phyloP scores from a whole-genome alignment of 2,797 vertebrate genomes.

The Echeneis naucrates region DNA sequence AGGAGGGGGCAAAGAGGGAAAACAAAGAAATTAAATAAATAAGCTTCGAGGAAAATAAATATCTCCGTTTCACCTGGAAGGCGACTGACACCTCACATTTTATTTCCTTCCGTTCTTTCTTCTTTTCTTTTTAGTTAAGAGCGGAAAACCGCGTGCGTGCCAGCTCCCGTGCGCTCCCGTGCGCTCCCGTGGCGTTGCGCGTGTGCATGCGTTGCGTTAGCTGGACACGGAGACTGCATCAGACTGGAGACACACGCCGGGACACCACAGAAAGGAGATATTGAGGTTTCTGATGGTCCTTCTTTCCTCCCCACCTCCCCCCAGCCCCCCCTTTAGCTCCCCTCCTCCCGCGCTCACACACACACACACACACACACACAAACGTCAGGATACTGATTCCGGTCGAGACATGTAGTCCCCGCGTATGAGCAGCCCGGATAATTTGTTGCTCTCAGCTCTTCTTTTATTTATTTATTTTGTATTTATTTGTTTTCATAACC shows the following conservation, averaged over 20 bases:
- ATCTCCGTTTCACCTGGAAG: constrained; percentile 47
- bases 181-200: constrained; percentile 12
- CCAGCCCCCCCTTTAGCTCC: constrained; percentile 9
- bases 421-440: constrained; percentile 53
- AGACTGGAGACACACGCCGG: constrained; percentile 78
- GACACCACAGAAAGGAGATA: constrained; percentile 74
- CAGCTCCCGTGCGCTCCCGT: constrained; percentile 4
- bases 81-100: constrained; percentile 65
- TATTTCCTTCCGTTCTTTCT: too few relatives aligned
- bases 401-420: constrained; percentile 70
- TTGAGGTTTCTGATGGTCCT: constrained; percentile 64
- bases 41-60: constrained; percentile 52
- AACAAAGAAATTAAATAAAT: constrained; percentile 50
- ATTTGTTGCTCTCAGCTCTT: constrained; percentile 61
- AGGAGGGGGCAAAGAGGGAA: background rate
- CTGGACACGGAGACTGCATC: constrained; percentile 83
- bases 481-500: constrained; percentile 36
- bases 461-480: too few relatives aligned
- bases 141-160: constrained; percentile 31
- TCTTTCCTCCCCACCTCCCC: constrained; percentile 17
- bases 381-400: constrained; percentile 57
- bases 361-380: constrained; percentile 16
- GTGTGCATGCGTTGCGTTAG: constrained; percentile 65
- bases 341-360: constrained; percentile 28
- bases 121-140: constrained; percentile 25